Evolutionary conservation across 2,113 vertebrate genomes (phyloP).

Genomic region (Taxidea taxus): DNA sequence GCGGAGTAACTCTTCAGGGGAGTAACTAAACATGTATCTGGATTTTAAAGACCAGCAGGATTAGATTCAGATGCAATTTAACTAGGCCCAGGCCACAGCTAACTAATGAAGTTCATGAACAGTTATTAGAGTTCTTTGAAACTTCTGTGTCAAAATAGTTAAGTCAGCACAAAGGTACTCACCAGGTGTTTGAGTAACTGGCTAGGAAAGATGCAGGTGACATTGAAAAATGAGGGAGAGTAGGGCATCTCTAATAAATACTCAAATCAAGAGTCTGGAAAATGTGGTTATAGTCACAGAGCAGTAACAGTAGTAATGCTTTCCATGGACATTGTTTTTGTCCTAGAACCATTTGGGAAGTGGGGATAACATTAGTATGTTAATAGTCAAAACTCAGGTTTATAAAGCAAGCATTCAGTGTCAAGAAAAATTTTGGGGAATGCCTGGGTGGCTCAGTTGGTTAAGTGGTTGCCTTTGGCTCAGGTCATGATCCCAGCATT

Average conservation of each 20-base stretch:
- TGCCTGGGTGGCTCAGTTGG: too few species aligned
- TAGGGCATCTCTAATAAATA: not conserved
- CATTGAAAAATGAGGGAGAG: not conserved
- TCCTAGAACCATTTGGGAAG: not conserved
- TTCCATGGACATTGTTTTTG: not conserved
- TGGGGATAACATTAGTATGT: not conserved
- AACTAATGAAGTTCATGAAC: not conserved
- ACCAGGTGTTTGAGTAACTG: not conserved
- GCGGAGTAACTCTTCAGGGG: not conserved
- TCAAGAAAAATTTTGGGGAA: not conserved
- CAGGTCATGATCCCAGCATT: too few species aligned
- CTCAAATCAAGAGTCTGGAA: not conserved
- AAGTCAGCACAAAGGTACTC: not conserved
- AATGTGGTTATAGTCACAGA: not conserved
- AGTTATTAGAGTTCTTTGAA: not conserved
- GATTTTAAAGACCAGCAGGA: not conserved
- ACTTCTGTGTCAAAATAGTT: not conserved
- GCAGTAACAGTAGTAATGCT: not conserved
- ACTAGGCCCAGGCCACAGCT: not conserved
- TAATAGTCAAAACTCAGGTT: not conserved
- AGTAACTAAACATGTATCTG: not conserved
- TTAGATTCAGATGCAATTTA: not conserved
- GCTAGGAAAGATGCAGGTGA: not conserved
- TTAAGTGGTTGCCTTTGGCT: too few species aligned
- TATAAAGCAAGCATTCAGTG: not conserved